A percentile compares a stretch with the other conserved stretches of the same genome.
These are phyloP conservation scores for Phengaris alcon DNA, from an alignment of 2,888 invertebrate genomes.

Conservation along the genomic window DNA sequence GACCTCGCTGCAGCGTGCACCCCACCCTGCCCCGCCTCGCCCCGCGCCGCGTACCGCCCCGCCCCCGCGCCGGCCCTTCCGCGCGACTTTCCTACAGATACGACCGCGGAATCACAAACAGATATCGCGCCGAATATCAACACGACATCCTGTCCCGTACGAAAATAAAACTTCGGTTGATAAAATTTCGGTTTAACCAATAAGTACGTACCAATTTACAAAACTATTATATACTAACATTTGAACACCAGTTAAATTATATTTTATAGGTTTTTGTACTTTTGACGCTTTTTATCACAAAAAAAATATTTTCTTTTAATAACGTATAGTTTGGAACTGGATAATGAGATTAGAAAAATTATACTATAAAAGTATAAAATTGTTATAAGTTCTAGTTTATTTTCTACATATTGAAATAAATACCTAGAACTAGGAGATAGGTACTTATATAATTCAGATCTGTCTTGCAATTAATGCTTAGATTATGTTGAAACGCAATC, in stretches of 20 bases:
- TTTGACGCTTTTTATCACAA: background rate
- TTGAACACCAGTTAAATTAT: background rate
- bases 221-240: background rate
- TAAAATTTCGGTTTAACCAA: conserved; percentile 41
- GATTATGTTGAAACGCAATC: no score
- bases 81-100: conserved; percentile 61
- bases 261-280: no score
- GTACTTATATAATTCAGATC: background rate
- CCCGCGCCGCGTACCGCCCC: conserved; percentile 46
- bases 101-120: conserved; percentile 62
- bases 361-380: no score
- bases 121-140: conserved; percentile 45
- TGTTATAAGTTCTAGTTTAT: background rate
- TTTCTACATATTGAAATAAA: background rate
- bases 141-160: conserved; percentile 43
- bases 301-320: no score
- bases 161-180: conserved; percentile 46
- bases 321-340: background rate
- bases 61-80: conserved; percentile 47
- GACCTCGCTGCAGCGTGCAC: conserved; percentile 78
- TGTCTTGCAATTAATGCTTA: no score
- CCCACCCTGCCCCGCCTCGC: conserved; percentile 56
- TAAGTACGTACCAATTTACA: conserved; percentile 38
- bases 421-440: background rate
- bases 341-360: background rate